phyloP scores from a whole-genome alignment of 2,888 invertebrate species.

The Aphidius colemani region DNA sequence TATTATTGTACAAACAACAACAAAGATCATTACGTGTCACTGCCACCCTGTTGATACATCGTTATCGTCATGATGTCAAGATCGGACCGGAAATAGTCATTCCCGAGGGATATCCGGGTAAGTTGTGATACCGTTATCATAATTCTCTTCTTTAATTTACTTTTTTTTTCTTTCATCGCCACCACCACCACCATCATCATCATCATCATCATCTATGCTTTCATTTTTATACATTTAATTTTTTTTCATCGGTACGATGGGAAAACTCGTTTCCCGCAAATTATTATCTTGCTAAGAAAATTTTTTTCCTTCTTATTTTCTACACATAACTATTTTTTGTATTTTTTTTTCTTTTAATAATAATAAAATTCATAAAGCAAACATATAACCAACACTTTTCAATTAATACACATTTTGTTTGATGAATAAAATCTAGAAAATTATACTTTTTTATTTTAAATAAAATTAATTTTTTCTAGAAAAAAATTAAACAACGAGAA shows the following conservation, averaged over 20 bases:
- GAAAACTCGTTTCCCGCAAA: slow-evolving; percentile 38
- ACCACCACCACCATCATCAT: background rate
- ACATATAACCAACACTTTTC: no score
- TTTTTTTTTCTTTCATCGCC: background rate
- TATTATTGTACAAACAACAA: slow-evolving; percentile 53
- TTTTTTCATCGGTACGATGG: slow-evolving; percentile 25
- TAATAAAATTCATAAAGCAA: no score
- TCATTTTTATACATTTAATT: slow-evolving; percentile 22
- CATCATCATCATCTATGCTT: slow-evolving; percentile 6
- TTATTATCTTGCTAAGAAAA: slow-evolving; percentile 25
- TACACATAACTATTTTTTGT: background rate
- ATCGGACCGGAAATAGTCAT: slow-evolving; percentile 62
- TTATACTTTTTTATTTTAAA: no score
- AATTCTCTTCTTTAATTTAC: background rate
- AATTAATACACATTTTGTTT: no score
- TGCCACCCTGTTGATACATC: slow-evolving; percentile 59
- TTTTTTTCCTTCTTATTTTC: background rate
- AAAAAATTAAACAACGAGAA: no score
- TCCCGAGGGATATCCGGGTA: slow-evolving; percentile 62
- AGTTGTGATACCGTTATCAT: slow-evolving; percentile 37
- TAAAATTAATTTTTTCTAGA: no score
- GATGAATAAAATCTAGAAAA: no score
- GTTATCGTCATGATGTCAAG: slow-evolving; percentile 61
- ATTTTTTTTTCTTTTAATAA: no score
- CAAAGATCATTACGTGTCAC: slow-evolving; percentile 52